These are phyloP conservation scores for Atrina japonica DNA, from an alignment of 2,888 invertebrate species.

Conservation along the genomic window DNA sequence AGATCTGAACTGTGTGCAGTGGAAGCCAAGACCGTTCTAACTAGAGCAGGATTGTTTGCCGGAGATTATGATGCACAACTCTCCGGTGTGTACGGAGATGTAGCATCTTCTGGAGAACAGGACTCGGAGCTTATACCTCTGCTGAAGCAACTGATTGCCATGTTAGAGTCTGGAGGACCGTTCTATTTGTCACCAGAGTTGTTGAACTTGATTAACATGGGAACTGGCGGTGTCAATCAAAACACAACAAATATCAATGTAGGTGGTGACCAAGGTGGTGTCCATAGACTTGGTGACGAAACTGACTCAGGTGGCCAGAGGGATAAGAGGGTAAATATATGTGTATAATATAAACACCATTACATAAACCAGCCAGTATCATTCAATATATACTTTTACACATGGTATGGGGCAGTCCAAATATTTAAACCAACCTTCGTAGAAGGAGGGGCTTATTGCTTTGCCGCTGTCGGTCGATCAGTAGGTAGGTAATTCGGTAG, in stretches of 20 bases:
- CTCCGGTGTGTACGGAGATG: conserved; percentile 74
- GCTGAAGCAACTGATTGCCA: conserved; percentile 75
- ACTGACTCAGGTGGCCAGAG: conserved; percentile 24
- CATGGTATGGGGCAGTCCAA: too few species aligned
- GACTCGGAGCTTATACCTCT: conserved; percentile 77
- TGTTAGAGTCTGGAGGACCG: conserved; percentile 76
- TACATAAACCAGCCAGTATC: too few species aligned
- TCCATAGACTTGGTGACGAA: conserved; percentile 15
- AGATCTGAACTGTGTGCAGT: conserved; percentile 71
- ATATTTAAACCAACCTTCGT: too few species aligned
- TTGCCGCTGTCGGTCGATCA: too few species aligned
- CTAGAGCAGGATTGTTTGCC: conserved; percentile 66
- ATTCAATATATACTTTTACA: too few species aligned
- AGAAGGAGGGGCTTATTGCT: too few species aligned
- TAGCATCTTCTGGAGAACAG: conserved; percentile 55
- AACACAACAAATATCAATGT: conserved; percentile 62
- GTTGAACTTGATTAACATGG: conserved; percentile 67
- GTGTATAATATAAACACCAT: too few species aligned
- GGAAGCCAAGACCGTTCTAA: conserved; percentile 74
- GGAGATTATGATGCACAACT: conserved; percentile 76
- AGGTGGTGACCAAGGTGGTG: conserved; percentile 40
- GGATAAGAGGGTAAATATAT: conserved; percentile 18
- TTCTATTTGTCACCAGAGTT: conserved; percentile 73
- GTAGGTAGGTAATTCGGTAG: too few species aligned
- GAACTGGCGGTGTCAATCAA: conserved; percentile 50